phyloP scores from a whole-genome alignment of 2,797 vertebrate genomes.

The Pseudochromis fuscus region DNA sequence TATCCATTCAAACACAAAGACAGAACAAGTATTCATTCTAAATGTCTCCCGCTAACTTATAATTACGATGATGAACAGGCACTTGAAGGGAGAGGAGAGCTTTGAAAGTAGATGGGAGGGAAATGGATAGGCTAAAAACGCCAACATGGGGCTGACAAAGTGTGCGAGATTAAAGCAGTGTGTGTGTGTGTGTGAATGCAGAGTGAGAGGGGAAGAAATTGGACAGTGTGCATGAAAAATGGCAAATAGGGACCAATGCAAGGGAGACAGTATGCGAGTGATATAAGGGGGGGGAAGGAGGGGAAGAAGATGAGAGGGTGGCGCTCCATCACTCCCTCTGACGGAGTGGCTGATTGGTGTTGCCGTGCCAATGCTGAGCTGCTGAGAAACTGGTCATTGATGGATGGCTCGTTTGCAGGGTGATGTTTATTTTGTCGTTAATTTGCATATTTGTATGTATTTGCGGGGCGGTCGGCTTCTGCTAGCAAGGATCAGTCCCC shows the following conservation, averaged over 20 bases:
- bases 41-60: slow-evolving; percentile 47
- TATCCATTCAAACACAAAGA: slow-evolving; percentile 60
- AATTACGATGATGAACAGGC: slow-evolving; percentile 53
- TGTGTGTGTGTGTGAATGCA: slow-evolving; percentile 38
- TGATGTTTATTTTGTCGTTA: slow-evolving; percentile 79
- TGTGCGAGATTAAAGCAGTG: slow-evolving; percentile 56
- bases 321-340: slow-evolving; percentile 70
- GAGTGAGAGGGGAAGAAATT: slow-evolving; percentile 42
- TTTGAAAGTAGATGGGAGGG: slow-evolving; percentile 32
- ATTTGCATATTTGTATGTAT: slow-evolving; percentile 84
- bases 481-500: slow-evolving; percentile 62
- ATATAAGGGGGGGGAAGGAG: slow-evolving; percentile 47
- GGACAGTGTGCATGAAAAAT: slow-evolving; percentile 66
- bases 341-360: slow-evolving; percentile 76
- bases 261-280: slow-evolving; percentile 49
- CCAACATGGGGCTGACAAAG: slow-evolving; percentile 50
- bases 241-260: slow-evolving; percentile 50
- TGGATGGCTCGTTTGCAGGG: slow-evolving; percentile 79
- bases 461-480: slow-evolving; percentile 63
- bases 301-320: slow-evolving; percentile 59
- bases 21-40: slow-evolving; percentile 46
- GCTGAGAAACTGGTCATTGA: slow-evolving; percentile 77
- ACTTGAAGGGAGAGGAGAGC: slow-evolving; percentile 45
- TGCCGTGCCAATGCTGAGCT: slow-evolving; percentile 73
- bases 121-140: slow-evolving; percentile 45